Evolutionary conservation across 2,888 invertebrate genomes (phyloP), one percentile per base, ranked within the genome.

Genomic region (Dysmachus trigonus): DNA sequence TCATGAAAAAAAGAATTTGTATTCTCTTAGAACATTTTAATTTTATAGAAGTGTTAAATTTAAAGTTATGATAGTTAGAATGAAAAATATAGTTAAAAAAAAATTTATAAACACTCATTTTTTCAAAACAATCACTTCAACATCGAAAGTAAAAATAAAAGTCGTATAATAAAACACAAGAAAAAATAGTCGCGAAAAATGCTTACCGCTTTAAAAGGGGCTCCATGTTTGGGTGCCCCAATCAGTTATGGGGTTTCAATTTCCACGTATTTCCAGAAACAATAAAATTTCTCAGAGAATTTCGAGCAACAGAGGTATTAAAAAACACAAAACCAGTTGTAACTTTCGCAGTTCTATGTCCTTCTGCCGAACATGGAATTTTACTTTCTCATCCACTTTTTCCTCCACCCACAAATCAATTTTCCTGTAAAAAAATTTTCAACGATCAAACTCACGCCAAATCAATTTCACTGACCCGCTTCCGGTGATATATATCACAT

Each of bases 161-260:
- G 18, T n/a, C n/a, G n/a, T n/a, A n/a, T n/a, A n/a, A n/a, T 41
- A 41, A 41, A 41, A 41, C 13, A 8, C 4, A 15, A 7, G 1
- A 35, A n/a, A 6, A 76, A 76, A 33, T n/a, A n/a, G 1, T 0
- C 18, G 0, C 77, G 77, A 15, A 47, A 47, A 41, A 10, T 77
- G 41, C 83, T 85, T 79, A 85, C 92, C 92, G 91, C 91, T 91
- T 91, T 90, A 90, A 90, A 88, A 90, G 90, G 91, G 92, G 92
- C 90, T 90, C 91, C 92, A 92, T 92, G 76, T 89, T 91, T 89
- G 88, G 86, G 73, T 62, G 30, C 85, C 85, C 85, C 85, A 53
- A 47, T 77, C 76, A 83, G 33, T 35, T 72, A 27, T 83, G 72
- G 33, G 62, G n/a, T 62, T 83, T 35, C 18, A 15, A 72, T 71